Conservation (phyloP, 2,888 invertebrate genomes). For the Psococerastis gibbosa region DNA sequence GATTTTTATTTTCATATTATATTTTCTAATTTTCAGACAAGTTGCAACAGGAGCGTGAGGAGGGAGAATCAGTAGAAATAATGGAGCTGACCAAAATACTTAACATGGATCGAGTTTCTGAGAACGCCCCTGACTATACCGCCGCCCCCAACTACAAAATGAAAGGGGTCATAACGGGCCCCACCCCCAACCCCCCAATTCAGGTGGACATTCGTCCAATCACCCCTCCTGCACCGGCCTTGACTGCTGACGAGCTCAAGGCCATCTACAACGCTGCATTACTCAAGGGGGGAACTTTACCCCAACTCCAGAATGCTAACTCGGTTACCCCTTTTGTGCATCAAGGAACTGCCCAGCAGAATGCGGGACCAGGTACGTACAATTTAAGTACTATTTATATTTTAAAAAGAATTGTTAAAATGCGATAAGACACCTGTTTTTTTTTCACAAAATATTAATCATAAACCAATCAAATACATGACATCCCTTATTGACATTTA, state of each 20-base stretch:
- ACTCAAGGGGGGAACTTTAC: constrained; percentile 20
- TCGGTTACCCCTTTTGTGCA: no score
- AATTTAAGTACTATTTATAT: no score
- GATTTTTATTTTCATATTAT: no score
- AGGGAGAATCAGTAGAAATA: neutral
- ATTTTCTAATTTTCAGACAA: constrained; percentile 1
- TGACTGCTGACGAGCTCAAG: constrained; percentile 27
- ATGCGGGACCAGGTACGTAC: no score
- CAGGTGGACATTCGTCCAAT: neutral
- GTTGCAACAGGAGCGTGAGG: neutral
- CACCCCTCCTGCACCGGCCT: constrained; percentile 15
- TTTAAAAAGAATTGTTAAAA: no score
- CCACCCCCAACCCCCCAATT: constrained; percentile 1
- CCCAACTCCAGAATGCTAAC: neutral
- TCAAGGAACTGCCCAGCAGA: no score
- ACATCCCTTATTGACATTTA: no score
- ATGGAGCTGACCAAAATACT: neutral
- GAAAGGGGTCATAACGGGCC: neutral
- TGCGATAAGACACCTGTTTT: no score
- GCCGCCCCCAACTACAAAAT: neutral
- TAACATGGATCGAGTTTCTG: constrained; percentile 4
- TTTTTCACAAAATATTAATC: no score
- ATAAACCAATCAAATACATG: no score
- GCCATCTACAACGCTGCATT: constrained; percentile 30
- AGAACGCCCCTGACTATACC: neutral